Conservation (phyloP, 2,797 vertebrate genomes). For the Enteromius unitaeniatus region DNA sequence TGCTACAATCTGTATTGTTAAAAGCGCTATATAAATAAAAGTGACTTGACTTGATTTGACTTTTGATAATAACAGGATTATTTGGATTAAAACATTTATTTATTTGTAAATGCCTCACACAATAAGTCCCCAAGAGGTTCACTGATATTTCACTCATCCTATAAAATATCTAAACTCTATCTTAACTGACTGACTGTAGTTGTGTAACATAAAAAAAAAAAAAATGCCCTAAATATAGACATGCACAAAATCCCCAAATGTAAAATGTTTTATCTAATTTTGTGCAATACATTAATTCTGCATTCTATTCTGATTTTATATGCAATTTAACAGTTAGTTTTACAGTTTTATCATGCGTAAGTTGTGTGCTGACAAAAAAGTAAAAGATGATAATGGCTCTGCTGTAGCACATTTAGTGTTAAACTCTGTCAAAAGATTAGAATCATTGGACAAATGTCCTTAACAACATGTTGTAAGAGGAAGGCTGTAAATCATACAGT, state of each 20-base stretch:
- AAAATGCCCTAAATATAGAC: background rate
- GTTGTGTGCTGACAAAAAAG: constrained; percentile 3
- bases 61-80: background rate
- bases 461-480: background rate
- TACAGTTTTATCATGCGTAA: background rate
- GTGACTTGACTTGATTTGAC: too few relatives aligned
- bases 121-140: background rate
- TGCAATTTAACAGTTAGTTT: background rate
- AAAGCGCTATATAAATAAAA: too few relatives aligned
- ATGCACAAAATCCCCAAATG: background rate
- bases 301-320: background rate
- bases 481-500: constrained; percentile 8
- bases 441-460: background rate
- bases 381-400: background rate
- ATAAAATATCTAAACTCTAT: background rate
- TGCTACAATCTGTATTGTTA: too few relatives aligned
- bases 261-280: background rate
- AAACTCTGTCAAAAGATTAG: background rate
- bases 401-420: background rate
- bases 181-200: background rate
- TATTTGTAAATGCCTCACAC: background rate
- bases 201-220: background rate
- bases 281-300: background rate
- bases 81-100: background rate
- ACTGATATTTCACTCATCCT: background rate